These are phyloP conservation scores for Epirrhoe tristata DNA, from an alignment of 2,888 invertebrate species.

Conservation along the genomic window DNA sequence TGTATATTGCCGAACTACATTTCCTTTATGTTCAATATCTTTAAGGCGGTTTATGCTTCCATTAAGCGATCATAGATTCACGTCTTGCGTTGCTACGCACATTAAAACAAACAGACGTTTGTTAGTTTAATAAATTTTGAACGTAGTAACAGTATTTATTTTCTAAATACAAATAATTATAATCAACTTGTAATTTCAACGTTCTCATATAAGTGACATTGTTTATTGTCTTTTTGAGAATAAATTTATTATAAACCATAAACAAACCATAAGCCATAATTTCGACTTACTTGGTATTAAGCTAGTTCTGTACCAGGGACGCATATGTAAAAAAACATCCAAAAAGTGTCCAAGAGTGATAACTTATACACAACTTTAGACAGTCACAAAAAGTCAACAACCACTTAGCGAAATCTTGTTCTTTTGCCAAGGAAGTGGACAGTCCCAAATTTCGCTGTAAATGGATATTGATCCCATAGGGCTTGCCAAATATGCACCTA, in stretches of 20 bases:
- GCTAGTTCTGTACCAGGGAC: too few species aligned
- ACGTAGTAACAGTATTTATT: not conserved
- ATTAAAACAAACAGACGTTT: not conserved
- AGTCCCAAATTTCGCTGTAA: slow-evolving; percentile 11
- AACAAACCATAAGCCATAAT: too few species aligned
- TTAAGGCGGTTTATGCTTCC: slow-evolving; percentile 37
- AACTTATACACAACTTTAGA: slow-evolving; percentile 2
- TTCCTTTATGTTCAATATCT: slow-evolving; percentile 39
- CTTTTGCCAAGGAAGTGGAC: slow-evolving; percentile 17
- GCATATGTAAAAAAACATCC: too few species aligned
- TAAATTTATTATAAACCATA: too few species aligned
- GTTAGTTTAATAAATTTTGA: not conserved
- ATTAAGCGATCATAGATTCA: slow-evolving; percentile 26
- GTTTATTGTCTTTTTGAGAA: too few species aligned
- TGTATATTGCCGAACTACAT: slow-evolving; percentile 40
- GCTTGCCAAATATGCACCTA: slow-evolving; percentile 16
- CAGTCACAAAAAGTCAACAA: slow-evolving; percentile 14
- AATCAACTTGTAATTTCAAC: too few species aligned
- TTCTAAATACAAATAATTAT: too few species aligned
- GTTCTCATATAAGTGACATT: too few species aligned
- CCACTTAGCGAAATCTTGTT: slow-evolving; percentile 25
- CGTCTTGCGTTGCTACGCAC: slow-evolving; percentile 8
- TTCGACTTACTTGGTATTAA: too few species aligned
- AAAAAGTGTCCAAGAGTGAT: not conserved
- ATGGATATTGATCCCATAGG: slow-evolving; percentile 9